A percentile compares a stretch with the other conserved stretches of the same genome.
These are phyloP conservation scores for Heterochromis multidens DNA, from an alignment of 2,113 vertebrate genomes.

Conservation along the genomic window DNA sequence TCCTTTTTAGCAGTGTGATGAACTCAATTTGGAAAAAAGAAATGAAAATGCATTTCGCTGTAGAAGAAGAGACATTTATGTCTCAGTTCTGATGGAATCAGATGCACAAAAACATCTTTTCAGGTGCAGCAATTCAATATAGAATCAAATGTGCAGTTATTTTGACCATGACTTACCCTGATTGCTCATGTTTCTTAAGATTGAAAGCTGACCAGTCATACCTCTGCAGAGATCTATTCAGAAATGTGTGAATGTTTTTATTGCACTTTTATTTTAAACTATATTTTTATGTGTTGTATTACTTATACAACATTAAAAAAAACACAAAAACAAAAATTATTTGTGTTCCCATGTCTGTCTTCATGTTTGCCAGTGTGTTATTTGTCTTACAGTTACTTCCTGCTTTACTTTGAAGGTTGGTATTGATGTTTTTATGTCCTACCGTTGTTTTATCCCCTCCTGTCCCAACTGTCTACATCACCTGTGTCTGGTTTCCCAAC, in stretches of 20 bases:
- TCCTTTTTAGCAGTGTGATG: neutral
- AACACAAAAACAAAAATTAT: too few relatives aligned
- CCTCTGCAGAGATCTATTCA: neutral
- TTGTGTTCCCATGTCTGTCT: rapidly evolving
- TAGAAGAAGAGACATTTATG: too few relatives aligned
- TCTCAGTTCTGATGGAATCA: neutral
- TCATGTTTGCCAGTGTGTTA: neutral
- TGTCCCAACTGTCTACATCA: neutral
- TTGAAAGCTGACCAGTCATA: neutral
- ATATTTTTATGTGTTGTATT: neutral
- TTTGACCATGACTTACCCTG: neutral
- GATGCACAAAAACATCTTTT: rapidly evolving
- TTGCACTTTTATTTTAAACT: neutral
- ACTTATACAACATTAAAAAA: neutral
- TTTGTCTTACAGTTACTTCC: neutral
- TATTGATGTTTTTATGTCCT: neutral
- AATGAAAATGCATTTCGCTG: neutral
- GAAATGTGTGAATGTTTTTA: neutral
- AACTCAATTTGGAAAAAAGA: neutral
- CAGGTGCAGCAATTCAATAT: neutral
- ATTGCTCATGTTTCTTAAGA: neutral
- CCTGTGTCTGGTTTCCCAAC: neutral
- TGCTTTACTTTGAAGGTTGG: neutral
- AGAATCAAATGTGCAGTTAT: neutral
- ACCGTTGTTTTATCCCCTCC: neutral